Base-by-base conservation (phyloP, 1,140 invertebrate species). In the Eueides isabella region DNA sequence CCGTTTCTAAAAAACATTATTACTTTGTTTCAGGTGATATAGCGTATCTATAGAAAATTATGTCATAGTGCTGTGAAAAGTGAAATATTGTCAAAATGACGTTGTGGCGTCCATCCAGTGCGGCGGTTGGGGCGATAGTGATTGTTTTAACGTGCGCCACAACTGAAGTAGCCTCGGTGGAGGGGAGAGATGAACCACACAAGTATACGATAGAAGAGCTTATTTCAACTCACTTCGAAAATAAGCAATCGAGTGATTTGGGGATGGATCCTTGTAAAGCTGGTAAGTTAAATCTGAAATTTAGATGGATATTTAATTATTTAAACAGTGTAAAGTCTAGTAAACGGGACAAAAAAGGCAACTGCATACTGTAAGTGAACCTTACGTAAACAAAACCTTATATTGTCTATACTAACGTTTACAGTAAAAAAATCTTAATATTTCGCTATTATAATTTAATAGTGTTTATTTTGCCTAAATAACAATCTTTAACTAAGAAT, bases 201-300 rank as follows among this genome's bases (percentile, higher is more conserved):
- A 95, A 94, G 84, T 97, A 95, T 82, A 96, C 95, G 67, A 94
- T 96, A 79, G 95, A 97, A 30, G 95, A 97, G 82, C 86, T 97
- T 65, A 85, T 96, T 75, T 94, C 89, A 63, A 93, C 88, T 31
- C 93, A 94, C 74, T 97, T 96, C 84, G 94, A 96, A 14, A 93
- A 94, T 66, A 95, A 95, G 82, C 95, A 95, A 38, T 97, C 96
- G 33, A 94, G 94, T 78, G 97, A 98, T 91, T 86, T 97, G 65
- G 97, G 97, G 88, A 92, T 97, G 93, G 97, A 98, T 94, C 95
- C 97, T 74, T 98, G 97, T 90, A 97, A 97, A 94, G 96, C 96
- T 84, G 96, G 96, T 97, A 93, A 96, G 95, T 94, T 62, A 23
- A 63, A 65, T 28, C 62, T 55, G 1, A 11, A 12, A 55, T 55